A percentile compares a stretch with the other conserved stretches of the same genome.
phyloP scores from a whole-genome alignment of 1,140 invertebrate genomes.

The Sarcophaga bullata region DNA sequence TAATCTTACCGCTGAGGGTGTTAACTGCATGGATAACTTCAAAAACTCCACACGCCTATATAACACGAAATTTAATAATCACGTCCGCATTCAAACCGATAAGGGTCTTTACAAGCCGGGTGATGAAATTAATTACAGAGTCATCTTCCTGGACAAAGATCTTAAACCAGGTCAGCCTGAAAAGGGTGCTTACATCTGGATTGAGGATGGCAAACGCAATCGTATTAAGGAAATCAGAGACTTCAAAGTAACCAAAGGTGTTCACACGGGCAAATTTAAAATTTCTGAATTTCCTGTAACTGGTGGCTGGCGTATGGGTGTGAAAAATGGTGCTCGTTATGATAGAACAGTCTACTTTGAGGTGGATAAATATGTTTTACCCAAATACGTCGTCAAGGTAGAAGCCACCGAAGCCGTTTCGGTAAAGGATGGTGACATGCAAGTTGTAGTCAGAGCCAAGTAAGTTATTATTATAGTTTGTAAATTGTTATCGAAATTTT shows the following conservation, averaged over 20 bases:
- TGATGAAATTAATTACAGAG: conserved; percentile 84
- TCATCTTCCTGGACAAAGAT: conserved; percentile 82
- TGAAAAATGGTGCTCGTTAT: conserved; percentile 48
- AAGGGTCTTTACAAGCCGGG: conserved; percentile 93
- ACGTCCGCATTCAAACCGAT: conserved; percentile 91
- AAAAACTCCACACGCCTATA: conserved; percentile 93
- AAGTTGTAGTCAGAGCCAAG: conserved; percentile 82
- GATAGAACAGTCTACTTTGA: conserved; percentile 56
- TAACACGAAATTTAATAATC: conserved; percentile 76
- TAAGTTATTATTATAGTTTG: conserved; percentile 81
- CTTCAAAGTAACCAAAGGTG: conserved; percentile 76
- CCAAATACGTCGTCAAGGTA: conserved; percentile 89
- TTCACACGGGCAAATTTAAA: conserved; percentile 77
- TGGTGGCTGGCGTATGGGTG: conserved; percentile 81
- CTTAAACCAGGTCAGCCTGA: conserved; percentile 76
- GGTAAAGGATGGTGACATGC: conserved; percentile 82
- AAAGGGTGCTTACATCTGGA: conserved; percentile 71
- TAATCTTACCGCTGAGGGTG: conserved; percentile 77
- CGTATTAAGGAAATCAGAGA: conserved; percentile 81
- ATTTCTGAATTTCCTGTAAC: conserved; percentile 85
- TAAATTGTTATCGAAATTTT: conserved; percentile 67
- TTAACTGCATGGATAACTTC: conserved; percentile 81
- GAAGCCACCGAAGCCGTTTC: conserved; percentile 83
- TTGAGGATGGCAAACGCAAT: conserved; percentile 56
- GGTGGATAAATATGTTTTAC: conserved; percentile 88